A percentile compares a stretch with the other conserved stretches of the same genome.
phyloP scores from a whole-genome alignment of 1,140 invertebrate genomes.

The Eriosoma lanigerum region DNA sequence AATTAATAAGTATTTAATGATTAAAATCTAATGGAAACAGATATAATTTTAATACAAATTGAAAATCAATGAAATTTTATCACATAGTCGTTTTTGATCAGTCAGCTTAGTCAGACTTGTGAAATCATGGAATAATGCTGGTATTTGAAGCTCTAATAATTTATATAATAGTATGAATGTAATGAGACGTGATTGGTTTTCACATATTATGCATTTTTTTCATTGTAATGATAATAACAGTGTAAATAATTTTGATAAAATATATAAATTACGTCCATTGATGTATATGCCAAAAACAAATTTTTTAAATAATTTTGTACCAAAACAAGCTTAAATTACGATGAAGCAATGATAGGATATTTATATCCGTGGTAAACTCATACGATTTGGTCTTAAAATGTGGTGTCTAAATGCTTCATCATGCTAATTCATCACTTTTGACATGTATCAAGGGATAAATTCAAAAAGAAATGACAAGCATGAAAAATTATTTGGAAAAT shows the following conservation, averaged over 20 bases:
- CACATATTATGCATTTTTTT: slow-evolving; percentile 54
- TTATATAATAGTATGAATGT: too few species aligned
- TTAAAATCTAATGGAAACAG: too few species aligned
- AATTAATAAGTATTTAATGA: too few species aligned
- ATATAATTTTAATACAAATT: too few species aligned
- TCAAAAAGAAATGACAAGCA: not conserved
- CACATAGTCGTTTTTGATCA: too few species aligned
- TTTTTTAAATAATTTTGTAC: slow-evolving; percentile 58
- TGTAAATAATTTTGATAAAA: slow-evolving; percentile 56
- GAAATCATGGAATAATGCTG: too few species aligned
- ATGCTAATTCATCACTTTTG: slow-evolving; percentile 48
- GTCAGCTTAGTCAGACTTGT: too few species aligned
- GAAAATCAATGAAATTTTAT: too few species aligned
- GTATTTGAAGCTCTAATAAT: too few species aligned
- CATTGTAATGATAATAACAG: slow-evolving; percentile 56
- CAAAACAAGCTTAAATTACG: slow-evolving; percentile 56
- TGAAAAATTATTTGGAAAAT: slow-evolving; percentile 19
- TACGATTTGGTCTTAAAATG: slow-evolving; percentile 60
- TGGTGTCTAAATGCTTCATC: slow-evolving; percentile 54
- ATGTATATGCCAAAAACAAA: slow-evolving; percentile 58
- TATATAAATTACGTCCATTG: slow-evolving; percentile 56
- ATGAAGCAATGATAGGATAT: slow-evolving; percentile 62
- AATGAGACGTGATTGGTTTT: slow-evolving; percentile 54
- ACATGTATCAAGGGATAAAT: slow-evolving; percentile 43
- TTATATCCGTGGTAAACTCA: slow-evolving; percentile 61